phyloP scores from a whole-genome alignment of 1,140 invertebrate species.

The Trachelipus rathkii region DNA sequence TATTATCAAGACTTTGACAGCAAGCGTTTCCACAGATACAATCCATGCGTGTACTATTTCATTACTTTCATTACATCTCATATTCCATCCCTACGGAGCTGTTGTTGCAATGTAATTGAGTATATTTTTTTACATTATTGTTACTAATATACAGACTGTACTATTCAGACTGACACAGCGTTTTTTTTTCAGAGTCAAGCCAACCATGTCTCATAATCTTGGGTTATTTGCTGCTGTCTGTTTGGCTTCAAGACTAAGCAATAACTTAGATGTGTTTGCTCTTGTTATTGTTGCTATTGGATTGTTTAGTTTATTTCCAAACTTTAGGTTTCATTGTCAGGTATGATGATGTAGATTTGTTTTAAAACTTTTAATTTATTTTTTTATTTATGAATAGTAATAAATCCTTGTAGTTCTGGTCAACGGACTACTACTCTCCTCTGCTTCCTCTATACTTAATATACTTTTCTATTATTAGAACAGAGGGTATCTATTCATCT shows the following conservation, averaged over 20 bases:
- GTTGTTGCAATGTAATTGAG: slow-evolving; percentile 38
- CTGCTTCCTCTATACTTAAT: neutral
- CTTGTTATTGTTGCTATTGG: slow-evolving; percentile 36
- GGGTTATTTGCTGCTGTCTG: slow-evolving; percentile 43
- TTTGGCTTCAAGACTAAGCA: slow-evolving; percentile 40
- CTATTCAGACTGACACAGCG: too few species aligned
- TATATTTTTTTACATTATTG: too few species aligned
- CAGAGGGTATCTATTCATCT: too few species aligned
- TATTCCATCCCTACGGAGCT: slow-evolving; percentile 40
- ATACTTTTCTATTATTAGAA: neutral
- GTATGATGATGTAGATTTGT: neutral
- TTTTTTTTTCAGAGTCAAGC: slow-evolving; percentile 35
- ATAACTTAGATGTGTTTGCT: slow-evolving; percentile 39
- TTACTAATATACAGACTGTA: too few species aligned
- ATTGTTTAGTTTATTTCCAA: neutral
- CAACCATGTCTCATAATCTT: slow-evolving; percentile 41
- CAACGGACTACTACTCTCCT: too few species aligned
- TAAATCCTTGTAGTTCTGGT: too few species aligned
- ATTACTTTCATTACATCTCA: slow-evolving; percentile 33
- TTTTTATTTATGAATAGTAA: too few species aligned
- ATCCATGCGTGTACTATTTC: slow-evolving; percentile 40
- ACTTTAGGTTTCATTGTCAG: slow-evolving; percentile 1
- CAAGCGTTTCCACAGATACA: slow-evolving; percentile 39
- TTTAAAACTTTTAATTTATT: too few species aligned
- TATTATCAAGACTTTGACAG: slow-evolving; percentile 33